Evolutionary conservation across 2,888 invertebrate genomes (phyloP), one percentile per base, ranked within the genome.

Genomic region (Drosophila ezoana): DNA sequence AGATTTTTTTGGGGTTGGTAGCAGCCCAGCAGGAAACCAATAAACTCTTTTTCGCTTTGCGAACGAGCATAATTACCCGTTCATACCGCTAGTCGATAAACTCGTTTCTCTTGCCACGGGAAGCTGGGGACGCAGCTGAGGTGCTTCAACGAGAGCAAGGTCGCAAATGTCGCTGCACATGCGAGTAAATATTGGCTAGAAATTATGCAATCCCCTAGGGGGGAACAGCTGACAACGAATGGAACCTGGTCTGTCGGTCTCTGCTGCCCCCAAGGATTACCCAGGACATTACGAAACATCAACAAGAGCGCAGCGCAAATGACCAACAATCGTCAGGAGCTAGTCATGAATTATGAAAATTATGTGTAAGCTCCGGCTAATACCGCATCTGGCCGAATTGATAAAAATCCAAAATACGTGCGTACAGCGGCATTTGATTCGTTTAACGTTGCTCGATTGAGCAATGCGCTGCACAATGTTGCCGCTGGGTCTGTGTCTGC

Each of bases 351-450:
- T 68, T 72, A 83, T 78, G 66, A 72, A 72, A 80, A 72, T 74
- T 14, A 53, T 45, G 53, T 28, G 47, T 35, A 63, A 64, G 33
- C 16, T 14, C 37, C 43, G 20, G 37, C 49, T 61, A 61, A 63
- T 49, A 54, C 54, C 48, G 53, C 35, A 44, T 23, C 44, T 32
- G 43, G 48, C 48, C 13, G 18, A 44, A 61, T 64, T 62, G 79
- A 63, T 73, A 71, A 67, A 85, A 85, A 86, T 86, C 87, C 85
- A 65, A 85, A 86, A 83, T 79, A 86, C 85, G 87, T 87, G 85
- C 79, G 61, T 71, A 78, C 62, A 79, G 69, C 75, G 53, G 54
- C 75, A 71, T 72, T 80, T 81, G 71, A 64, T 75, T 80, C 67
- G 68, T 62, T 71, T 54, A 62, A 49, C 59, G 43, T 63, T 70